These are phyloP conservation scores for Drosophila tanythrix DNA, from an alignment of 2,888 invertebrate genomes.

Conservation along the genomic window DNA sequence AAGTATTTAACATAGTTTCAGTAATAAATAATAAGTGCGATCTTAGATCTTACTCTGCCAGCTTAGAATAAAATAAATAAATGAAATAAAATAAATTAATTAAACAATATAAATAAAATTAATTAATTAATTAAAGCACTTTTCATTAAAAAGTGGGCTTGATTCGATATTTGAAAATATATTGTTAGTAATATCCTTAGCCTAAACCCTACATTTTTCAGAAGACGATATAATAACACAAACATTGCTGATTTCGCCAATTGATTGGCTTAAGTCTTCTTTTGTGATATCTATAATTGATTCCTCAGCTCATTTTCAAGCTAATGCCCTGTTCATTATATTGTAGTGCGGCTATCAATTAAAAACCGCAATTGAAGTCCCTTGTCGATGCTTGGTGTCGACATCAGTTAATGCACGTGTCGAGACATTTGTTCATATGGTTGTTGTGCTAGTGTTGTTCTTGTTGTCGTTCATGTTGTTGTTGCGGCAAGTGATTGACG, in stretches of 20 bases:
- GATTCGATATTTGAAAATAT: neutral
- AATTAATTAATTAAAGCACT: neutral
- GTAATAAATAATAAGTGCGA: too few species aligned
- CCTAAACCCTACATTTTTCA: neutral
- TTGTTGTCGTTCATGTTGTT: slow-evolving; percentile 16
- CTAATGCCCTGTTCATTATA: neutral
- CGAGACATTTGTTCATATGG: slow-evolving; percentile 9
- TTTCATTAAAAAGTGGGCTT: neutral
- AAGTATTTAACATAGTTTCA: too few species aligned
- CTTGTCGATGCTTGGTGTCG: slow-evolving; percentile 5
- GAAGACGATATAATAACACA: neutral
- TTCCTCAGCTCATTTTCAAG: neutral
- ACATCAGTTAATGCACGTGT: slow-evolving; percentile 37
- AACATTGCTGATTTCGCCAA: neutral
- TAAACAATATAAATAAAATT: neutral
- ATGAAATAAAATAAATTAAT: neutral
- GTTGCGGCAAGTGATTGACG: slow-evolving; percentile 50
- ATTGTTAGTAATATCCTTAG: neutral
- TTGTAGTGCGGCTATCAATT: slow-evolving; percentile 5
- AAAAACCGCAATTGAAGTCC: slow-evolving; percentile 2
- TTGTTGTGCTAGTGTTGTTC: slow-evolving; percentile 4
- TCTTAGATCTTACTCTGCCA: too few species aligned
- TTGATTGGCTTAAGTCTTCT: neutral
- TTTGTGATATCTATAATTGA: neutral
- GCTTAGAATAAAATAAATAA: too few species aligned